Percentiles rank a stretch among this genome's conserved stretches.
Conservation (phyloP, 92 coral and sea anemone genomes). For the Blastomussa wellsi region DNA sequence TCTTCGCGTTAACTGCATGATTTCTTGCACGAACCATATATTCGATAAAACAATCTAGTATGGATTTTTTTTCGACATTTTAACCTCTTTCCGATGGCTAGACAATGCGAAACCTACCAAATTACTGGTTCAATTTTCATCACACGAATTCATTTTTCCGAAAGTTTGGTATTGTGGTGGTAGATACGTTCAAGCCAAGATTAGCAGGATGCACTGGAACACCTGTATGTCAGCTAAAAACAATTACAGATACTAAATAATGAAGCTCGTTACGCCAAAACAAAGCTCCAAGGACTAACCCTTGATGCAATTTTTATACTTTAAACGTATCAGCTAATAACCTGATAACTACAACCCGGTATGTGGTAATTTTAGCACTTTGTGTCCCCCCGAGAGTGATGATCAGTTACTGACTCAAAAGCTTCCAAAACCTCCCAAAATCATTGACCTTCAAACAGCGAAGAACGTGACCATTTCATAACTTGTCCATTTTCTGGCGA, state of each 20-base stretch:
- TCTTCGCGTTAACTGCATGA: neutral
- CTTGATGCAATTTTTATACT: too few species aligned
- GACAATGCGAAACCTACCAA: neutral
- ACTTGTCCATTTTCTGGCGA: too few species aligned
- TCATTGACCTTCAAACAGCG: neutral
- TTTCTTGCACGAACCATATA: neutral
- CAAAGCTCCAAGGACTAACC: neutral
- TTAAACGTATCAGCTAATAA: too few species aligned
- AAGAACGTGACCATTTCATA: slow-evolving; percentile 5
- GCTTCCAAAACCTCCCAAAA: neutral
- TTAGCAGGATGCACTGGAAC: too few species aligned
- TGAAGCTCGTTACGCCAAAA: neutral
- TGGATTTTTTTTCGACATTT: slow-evolving; percentile 5
- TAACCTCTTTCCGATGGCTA: slow-evolving; percentile 1
- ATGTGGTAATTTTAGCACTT: neutral
- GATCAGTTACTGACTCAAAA: neutral
- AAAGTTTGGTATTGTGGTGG: neutral
- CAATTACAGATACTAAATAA: too few species aligned
- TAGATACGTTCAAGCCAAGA: too few species aligned
- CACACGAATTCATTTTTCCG: neutral
- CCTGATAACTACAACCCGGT: neutral
- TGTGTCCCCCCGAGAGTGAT: neutral
- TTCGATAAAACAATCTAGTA: neutral
- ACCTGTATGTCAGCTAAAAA: too few species aligned
- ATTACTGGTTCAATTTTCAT: neutral